Base-by-base conservation (phyloP, 2,113 vertebrate species). In the Cichladusa arquata region DNA sequence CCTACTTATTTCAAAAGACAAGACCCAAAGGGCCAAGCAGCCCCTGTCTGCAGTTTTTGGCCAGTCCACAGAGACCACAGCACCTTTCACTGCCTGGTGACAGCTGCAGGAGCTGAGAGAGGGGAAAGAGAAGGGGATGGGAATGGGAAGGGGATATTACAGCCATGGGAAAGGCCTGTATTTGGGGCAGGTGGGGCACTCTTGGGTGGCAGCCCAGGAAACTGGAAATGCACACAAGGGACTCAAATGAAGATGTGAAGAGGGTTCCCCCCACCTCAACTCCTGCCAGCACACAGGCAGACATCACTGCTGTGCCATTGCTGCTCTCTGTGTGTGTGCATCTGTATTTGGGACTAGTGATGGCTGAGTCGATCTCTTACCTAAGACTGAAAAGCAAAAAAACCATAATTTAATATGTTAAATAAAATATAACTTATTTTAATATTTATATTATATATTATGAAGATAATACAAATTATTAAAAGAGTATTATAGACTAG, bases 11-110 rank as follows among this genome's bases (percentile, higher is more conserved):
- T 79, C 57, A 33, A 64, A 95, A 58, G 65, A 24, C 28, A 40
- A 76, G 67, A 36, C 3, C 6, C 28, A 54, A 45, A 24, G 31
- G 66, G 24, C 13, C 56, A 53, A 13, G n/a, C 11, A 31, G 12
- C 1, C 11, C 8, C n/a, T 3, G 17, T 6, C 65, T 69, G 44
- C 1, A 1, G 50, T 82, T 65, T 17, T 25, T 92, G 40, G 22
- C 23, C 0, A 0, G 9, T 29, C 10, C 8, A 7, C 29, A 19
- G 1, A 8, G 25, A 25, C 4, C 9, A 22, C 31, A 34, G 47
- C 31, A n/a, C 7, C 0, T 33, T 65, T 51, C 72, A 15, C 7
- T 78, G 51, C 24, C 36, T 28, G 36, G 31, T 8, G 51, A 29
- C 33, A 26, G 51, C 14, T 51, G 42, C 22, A 44, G 64, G 67